phyloP scores from a whole-genome alignment of 2,797 vertebrate species.

The Gephyroberyx darwinii region DNA sequence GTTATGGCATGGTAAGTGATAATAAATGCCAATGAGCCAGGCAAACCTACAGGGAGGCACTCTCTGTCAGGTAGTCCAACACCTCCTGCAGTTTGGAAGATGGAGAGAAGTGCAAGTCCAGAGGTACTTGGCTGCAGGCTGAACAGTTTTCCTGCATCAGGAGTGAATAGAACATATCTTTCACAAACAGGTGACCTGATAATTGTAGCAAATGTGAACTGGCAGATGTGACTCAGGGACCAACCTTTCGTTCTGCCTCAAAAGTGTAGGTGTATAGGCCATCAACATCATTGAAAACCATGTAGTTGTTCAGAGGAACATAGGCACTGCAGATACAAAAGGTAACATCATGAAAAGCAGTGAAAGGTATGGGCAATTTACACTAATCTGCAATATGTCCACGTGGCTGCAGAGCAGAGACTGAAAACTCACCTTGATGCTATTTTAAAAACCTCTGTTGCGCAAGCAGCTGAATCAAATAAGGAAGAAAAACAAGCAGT shows the following conservation, averaged over 20 bases:
- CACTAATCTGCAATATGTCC: slow-evolving; percentile 21
- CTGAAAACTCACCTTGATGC: slow-evolving; percentile 87
- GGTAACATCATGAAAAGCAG: not conserved
- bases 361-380: not conserved
- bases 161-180: slow-evolving; percentile 4
- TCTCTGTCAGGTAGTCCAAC: slow-evolving; percentile 89
- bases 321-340: slow-evolving; percentile 81
- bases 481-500: slow-evolving; percentile 28
- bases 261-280: slow-evolving; percentile 92
- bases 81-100: slow-evolving; percentile 92
- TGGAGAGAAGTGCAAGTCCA: slow-evolving; percentile 87
- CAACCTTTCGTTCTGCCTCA: slow-evolving; percentile 93
- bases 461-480: slow-evolving; percentile 85
- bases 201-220: not conserved
- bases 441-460: slow-evolving; percentile 95
- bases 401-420: not conserved
- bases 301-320: slow-evolving; percentile 91
- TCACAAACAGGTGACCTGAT: not conserved
- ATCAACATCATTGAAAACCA: slow-evolving; percentile 93
- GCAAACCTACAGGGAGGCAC: slow-evolving; percentile 87
- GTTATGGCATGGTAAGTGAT: not conserved
- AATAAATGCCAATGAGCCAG: not conserved
- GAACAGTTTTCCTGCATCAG: slow-evolving; percentile 87
- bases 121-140: slow-evolving; percentile 92
- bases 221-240: slow-evolving; percentile 50